Evolutionary conservation across 2,797 vertebrate genomes (phyloP).

Genomic region (Hydrolagus colliei): DNA sequence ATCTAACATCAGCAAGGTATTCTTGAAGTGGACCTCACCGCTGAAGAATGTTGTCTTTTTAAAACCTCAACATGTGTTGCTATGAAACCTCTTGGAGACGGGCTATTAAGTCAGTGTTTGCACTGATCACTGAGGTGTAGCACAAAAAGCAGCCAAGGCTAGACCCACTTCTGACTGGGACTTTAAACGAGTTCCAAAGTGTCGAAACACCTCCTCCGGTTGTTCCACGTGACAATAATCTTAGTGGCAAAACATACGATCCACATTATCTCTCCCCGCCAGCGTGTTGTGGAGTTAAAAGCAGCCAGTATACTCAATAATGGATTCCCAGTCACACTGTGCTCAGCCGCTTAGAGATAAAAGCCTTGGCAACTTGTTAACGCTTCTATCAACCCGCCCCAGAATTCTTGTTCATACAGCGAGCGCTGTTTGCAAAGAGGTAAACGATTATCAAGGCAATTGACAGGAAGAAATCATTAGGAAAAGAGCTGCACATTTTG

Average conservation of each 20-base stretch:
- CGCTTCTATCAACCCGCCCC: slow-evolving; percentile 2
- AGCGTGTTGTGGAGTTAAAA: slow-evolving; percentile 33
- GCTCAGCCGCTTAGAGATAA: background rate
- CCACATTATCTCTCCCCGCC: slow-evolving; percentile 1
- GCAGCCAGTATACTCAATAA: slow-evolving; percentile 22
- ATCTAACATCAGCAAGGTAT: too few relatives aligned
- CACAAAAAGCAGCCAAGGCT: background rate
- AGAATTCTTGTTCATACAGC: background rate
- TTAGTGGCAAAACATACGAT: slow-evolving; percentile 27
- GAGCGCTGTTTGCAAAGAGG: background rate
- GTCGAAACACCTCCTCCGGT: background rate
- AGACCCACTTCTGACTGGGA: background rate
- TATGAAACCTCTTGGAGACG: slow-evolving; percentile 11
- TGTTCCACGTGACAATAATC: slow-evolving; percentile 26
- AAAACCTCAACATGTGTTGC: slow-evolving; percentile 23
- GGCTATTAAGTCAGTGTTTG: background rate
- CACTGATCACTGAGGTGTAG: background rate
- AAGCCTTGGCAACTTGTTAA: slow-evolving; percentile 34
- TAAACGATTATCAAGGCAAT: background rate
- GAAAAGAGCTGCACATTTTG: slow-evolving; percentile 36
- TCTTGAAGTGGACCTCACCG: background rate
- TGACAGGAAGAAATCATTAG: background rate
- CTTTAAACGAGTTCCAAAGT: background rate
- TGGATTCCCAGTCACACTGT: background rate
- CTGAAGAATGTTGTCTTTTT: background rate